Percentiles rank a stretch among this genome's conserved stretches.
Conservation (phyloP, 2,797 vertebrate genomes). For the Phrynocephalus guinanensis region DNA sequence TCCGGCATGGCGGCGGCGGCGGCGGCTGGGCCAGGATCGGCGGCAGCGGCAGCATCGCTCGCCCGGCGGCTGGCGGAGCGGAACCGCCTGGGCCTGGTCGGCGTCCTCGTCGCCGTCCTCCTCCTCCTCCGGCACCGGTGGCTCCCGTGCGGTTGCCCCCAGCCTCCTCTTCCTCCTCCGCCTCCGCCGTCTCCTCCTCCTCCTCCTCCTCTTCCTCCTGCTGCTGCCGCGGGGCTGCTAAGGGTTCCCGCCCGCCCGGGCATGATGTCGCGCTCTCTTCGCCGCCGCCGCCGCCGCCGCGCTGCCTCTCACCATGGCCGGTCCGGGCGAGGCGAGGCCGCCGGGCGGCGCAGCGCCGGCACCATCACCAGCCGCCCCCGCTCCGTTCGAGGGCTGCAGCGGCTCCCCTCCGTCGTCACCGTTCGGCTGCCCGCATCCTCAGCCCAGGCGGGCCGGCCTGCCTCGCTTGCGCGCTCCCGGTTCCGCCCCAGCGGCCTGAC, state of each 20-base stretch:
- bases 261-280: slow-evolving; percentile 1
- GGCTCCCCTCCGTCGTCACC: slow-evolving; percentile 12
- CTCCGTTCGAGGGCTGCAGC: not conserved
- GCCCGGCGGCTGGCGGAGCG: slow-evolving; percentile 17
- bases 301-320: slow-evolving; percentile 26
- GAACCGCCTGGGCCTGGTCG: slow-evolving; percentile 38
- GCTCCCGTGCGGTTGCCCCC: slow-evolving; percentile 58
- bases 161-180: slow-evolving; percentile 34
- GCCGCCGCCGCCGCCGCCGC: slow-evolving; percentile 5
- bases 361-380: not conserved
- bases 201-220: not conserved
- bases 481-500: slow-evolving; percentile 22
- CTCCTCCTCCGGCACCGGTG: slow-evolving; percentile 36
- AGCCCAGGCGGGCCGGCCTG: not conserved
- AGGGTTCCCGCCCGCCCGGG: slow-evolving; percentile 10
- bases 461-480: not conserved
- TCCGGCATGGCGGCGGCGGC: slow-evolving; percentile 33
- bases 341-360: not conserved
- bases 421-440: not conserved
- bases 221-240: slow-evolving; percentile 30
- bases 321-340: slow-evolving; percentile 10
- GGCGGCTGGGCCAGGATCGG: not conserved
- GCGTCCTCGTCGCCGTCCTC: not conserved
- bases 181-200: not conserved
- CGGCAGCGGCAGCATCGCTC: slow-evolving; percentile 56